Evolutionary conservation across 2,113 vertebrate genomes (phyloP), one percentile per base, ranked within the genome.

Genomic region (Amphilophus citrinellus): DNA sequence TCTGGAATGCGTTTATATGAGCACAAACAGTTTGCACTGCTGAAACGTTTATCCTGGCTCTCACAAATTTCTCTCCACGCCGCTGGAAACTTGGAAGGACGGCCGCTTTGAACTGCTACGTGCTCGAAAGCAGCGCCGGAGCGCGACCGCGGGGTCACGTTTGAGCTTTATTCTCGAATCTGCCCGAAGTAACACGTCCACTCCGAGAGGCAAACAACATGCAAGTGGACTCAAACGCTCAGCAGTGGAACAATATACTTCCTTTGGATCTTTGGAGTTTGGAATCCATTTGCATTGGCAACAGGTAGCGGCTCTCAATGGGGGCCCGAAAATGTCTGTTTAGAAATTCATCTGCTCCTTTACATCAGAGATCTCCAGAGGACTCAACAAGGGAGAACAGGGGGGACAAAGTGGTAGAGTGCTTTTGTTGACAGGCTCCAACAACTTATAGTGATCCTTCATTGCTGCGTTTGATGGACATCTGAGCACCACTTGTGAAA

Each of bases 401-500:
- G 59, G 66, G 58, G 68, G 22, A 22, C 63, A 75, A 83, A 90
- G 88, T 80, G 83, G 56, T 20, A 27, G 50, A 83, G 80, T 59
- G 87, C 88, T 93, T 91, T 92, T 91, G 92, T 93, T 91, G 91
- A 93, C 87, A 60, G 84, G 66, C 77, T 89, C 84, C 86, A 89
- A 84, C 88, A 94, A 94, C 93, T 93, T 93, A 68, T 81, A 82
- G 90, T 27, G 87, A 91, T 93, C 90, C 90, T 89, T 77, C 88
- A 85, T 85, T 30, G 84, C 87, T 4, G 87, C 5, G 77, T 90
- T 88, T 94, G 93, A 94, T 93, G 93, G 93, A 91, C 89, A 83
- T 89, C 92, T 88, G 87, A 95, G 93, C 86, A 89, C 90, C 92
- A 91, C 92, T 94, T 92, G 93, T 89, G 90, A 91, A 92, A 86